phyloP scores from a whole-genome alignment of 2,888 invertebrate species.

The Macaria liturata region DNA sequence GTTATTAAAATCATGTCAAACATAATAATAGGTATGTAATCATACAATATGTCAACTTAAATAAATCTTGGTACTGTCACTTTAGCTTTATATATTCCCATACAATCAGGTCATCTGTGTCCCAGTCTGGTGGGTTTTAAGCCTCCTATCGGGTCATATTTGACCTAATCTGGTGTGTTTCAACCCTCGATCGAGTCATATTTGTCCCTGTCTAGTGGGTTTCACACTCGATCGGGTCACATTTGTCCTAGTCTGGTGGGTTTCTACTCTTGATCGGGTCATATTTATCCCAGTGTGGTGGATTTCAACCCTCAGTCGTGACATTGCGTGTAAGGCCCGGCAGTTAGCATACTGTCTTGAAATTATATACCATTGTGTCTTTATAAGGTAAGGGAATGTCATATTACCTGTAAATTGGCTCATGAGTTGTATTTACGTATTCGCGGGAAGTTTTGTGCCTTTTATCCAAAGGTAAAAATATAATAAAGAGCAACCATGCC shows the following conservation, averaged over 20 bases:
- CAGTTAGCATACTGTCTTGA: conserved; percentile 18
- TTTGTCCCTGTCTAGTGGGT: conserved; percentile 1
- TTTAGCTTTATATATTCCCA: too few species aligned
- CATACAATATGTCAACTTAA: too few species aligned
- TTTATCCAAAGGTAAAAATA: too few species aligned
- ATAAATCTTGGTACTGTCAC: too few species aligned
- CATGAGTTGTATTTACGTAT: conserved; percentile 5
- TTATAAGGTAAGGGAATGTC: conserved; percentile 27
- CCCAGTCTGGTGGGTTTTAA: conserved; percentile 1
- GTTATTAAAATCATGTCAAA: too few species aligned
- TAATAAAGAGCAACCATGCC: too few species aligned
- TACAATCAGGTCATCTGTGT: too few species aligned
- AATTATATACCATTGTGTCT: conserved; percentile 32
- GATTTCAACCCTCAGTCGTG: conserved; percentile 34
- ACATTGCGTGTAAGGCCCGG: conserved; percentile 37
- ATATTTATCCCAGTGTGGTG: conserved; percentile 6
- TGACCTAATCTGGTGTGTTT: too few species aligned
- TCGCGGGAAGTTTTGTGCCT: neutral
- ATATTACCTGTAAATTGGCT: conserved; percentile 18
- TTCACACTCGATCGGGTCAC: conserved; percentile 34
- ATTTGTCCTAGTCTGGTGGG: conserved; percentile 1
- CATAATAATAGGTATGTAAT: too few species aligned
- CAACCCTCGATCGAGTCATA: conserved; percentile 33
- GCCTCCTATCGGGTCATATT: too few species aligned
- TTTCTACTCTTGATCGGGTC: conserved; percentile 35